Evolutionary conservation across 2,113 vertebrate species (phyloP), one percentile per base, ranked within the genome.

Genomic region (Plestiodon gilberti): DNA sequence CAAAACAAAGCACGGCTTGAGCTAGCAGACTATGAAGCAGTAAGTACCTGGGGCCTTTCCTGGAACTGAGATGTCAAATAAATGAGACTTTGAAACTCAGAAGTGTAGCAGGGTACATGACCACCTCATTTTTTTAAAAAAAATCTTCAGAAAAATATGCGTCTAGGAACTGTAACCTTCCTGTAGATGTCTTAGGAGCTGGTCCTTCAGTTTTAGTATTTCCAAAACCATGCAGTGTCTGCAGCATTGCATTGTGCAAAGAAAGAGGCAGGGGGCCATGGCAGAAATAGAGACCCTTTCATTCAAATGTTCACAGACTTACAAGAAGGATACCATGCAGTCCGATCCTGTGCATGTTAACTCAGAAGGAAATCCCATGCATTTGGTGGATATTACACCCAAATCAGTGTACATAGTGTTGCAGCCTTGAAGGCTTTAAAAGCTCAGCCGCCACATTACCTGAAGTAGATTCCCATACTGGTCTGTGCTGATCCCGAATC

Each of bases 1-100:
- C 98, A 99, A 97, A 99, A 99, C 95, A 99, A 99, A 97, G 98
- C 98, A 71, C 97, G 98, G 83, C 97, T 99, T 95, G 98, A 99
- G 93, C 97, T 99, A 69, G 98, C 98, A 79, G 98, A 99, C 94
- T 98, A 99, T 82, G 98, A 99, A 96, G 98, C 98, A 91, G 98
- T 99, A 96, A 98, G 98, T 98, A 96, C 70, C 28, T 86, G 86
- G 55, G 28, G 59, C 82, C 11, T 74, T 67, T 77, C 59, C 13
- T 20, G 9, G 81, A 82, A 80, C 28, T 15, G 23, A 74, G 22
- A 62, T 28, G 20, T 11, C 89, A 92, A 87, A 48, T 62, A 57
- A 83, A 71, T 85, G 89, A 87, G 43, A 91, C 69, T 89, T 4
- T 74, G 84, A 6, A 5, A 1, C 33, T 35, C 76, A 67, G 40